Evolutionary conservation across 2,888 invertebrate genomes (phyloP).

Genomic region (Leptodirus hochenwartii): DNA sequence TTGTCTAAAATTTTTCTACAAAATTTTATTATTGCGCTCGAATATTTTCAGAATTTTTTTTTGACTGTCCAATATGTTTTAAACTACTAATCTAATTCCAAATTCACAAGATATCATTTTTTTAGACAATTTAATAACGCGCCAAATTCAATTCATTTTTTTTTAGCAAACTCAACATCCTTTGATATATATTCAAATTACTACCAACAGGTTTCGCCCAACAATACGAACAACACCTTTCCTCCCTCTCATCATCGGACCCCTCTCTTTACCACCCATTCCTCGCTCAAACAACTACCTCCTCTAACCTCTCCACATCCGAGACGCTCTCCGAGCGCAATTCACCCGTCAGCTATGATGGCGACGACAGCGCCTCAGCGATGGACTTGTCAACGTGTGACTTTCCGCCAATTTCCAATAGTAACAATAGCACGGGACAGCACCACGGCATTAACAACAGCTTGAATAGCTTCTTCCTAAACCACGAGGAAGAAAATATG

Average conservation of each 20-base stretch:
- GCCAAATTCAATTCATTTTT: background rate
- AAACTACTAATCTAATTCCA: too few relatives aligned
- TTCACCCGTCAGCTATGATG: conserved; percentile 31
- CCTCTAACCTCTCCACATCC: conserved; percentile 26
- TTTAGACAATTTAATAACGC: background rate
- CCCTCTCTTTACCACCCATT: too few relatives aligned
- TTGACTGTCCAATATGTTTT: too few relatives aligned
- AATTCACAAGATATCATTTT: background rate
- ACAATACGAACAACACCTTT: conserved; percentile 26
- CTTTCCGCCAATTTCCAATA: too few relatives aligned
- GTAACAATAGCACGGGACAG: background rate
- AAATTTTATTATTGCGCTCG: too few relatives aligned
- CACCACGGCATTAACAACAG: background rate
- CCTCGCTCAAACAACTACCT: conserved; percentile 20
- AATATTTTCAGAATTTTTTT: too few relatives aligned
- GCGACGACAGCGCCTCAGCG: conserved; percentile 23
- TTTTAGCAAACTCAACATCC: background rate
- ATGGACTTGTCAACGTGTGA: conserved; percentile 27
- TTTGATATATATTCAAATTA: background rate
- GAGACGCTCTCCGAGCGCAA: conserved; percentile 35
- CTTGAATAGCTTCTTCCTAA: too few relatives aligned
- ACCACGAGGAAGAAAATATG: conserved; percentile 9
- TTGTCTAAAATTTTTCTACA: too few relatives aligned
- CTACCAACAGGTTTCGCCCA: conserved; percentile 19
- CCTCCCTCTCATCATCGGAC: too few relatives aligned